A percentile compares a stretch with the other conserved stretches of the same genome.
phyloP scores from a whole-genome alignment of 2,888 invertebrate genomes.

The Melipona beecheii region DNA sequence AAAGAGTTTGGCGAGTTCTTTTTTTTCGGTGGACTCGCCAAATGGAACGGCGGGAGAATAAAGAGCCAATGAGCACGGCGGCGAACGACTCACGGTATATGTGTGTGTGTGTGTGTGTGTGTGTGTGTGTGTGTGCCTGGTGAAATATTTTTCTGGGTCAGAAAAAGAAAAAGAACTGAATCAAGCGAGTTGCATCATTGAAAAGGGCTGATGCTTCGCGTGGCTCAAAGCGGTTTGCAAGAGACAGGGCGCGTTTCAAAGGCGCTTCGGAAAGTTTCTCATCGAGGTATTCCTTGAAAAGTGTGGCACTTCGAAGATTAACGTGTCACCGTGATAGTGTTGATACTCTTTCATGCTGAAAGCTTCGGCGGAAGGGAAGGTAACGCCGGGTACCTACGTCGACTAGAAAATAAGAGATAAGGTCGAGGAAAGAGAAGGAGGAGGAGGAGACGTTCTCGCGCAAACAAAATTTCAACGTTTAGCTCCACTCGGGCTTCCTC shows the following conservation, averaged over 20 bases:
- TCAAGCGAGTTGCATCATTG: slow-evolving; percentile 54
- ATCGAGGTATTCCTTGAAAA: slow-evolving; percentile 44
- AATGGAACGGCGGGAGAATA: background rate
- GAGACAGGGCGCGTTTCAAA: slow-evolving; percentile 53
- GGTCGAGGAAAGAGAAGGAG: background rate
- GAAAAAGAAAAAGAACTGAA: slow-evolving; percentile 20
- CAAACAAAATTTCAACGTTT: slow-evolving; percentile 26
- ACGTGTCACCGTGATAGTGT: slow-evolving; percentile 54
- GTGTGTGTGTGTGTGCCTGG: background rate
- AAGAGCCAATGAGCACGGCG: slow-evolving; percentile 46
- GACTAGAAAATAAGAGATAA: slow-evolving; percentile 51
- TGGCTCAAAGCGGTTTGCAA: slow-evolving; percentile 55
- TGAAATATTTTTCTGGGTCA: slow-evolving; percentile 58
- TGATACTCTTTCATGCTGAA: slow-evolving; percentile 53
- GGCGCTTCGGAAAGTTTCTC: slow-evolving; percentile 53
- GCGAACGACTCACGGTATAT: background rate
- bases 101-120: no score
- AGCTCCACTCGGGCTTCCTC: background rate
- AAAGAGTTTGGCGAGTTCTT: background rate
- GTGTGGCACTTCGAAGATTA: slow-evolving; percentile 60
- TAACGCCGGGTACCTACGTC: slow-evolving; percentile 31
- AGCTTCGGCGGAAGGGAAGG: slow-evolving; percentile 34
- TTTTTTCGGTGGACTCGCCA: background rate
- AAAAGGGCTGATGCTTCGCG: slow-evolving; percentile 52
- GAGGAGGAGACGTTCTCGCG: background rate